Percentiles rank a stretch among this genome's conserved stretches.
Conservation (phyloP, 35 echinoderm and acorn worm species). For the Heliocidaris erythrogramma region DNA sequence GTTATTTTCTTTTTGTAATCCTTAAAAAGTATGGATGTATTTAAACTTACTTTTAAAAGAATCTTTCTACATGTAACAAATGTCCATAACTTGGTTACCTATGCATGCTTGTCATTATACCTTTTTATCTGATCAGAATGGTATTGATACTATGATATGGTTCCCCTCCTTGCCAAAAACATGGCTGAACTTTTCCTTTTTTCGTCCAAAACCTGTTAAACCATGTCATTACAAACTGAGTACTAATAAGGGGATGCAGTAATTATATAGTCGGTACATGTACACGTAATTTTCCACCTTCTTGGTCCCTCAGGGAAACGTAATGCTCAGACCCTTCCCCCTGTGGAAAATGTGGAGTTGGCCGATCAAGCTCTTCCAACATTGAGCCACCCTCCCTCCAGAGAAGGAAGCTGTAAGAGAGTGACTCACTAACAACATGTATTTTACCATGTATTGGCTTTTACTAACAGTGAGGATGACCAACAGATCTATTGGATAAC, state of each 20-base stretch:
- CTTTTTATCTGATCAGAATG: neutral
- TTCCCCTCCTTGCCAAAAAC: neutral
- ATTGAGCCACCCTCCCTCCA: neutral
- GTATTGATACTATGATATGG: neutral
- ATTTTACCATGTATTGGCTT: neutral
- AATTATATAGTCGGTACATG: neutral
- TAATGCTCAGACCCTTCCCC: slow-evolving; percentile 1
- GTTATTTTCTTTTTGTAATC: too few species aligned
- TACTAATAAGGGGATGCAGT: neutral
- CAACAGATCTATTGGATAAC: neutral
- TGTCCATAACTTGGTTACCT: too few species aligned
- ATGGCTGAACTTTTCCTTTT: neutral
- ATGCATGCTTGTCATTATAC: neutral
- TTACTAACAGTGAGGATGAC: neutral
- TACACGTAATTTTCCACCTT: neutral
- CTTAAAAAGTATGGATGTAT: too few species aligned
- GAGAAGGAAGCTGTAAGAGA: slow-evolving; percentile 31
- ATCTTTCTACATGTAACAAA: too few species aligned
- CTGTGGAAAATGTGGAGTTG: slow-evolving; percentile 32
- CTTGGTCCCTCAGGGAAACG: neutral
- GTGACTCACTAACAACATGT: slow-evolving; percentile 2
- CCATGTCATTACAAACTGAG: too few species aligned
- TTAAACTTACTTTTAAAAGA: too few species aligned
- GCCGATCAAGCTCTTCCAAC: neutral
- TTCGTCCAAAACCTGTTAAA: neutral